These are phyloP conservation scores for Pseudonaja textilis DNA, from an alignment of 2,113 vertebrate species.

Conservation along the genomic window DNA sequence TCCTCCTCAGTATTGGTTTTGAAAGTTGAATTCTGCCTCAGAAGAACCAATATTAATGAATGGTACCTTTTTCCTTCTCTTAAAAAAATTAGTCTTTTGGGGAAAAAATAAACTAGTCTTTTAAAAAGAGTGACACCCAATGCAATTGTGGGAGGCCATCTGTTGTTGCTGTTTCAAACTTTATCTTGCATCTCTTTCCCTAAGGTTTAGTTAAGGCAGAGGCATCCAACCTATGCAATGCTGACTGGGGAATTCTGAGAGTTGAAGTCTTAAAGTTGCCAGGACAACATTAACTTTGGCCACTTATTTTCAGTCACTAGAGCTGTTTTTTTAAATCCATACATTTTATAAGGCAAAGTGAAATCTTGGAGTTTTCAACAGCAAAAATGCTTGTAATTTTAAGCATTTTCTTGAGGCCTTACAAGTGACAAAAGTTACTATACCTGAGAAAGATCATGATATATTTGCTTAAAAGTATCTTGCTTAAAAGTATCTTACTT, in stretches of 20 bases:
- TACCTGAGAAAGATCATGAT: neutral
- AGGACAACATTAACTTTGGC: neutral
- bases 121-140: neutral
- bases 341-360: neutral
- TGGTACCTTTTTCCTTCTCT: neutral
- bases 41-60: neutral
- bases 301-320: neutral
- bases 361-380: neutral
- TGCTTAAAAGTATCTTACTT: neutral
- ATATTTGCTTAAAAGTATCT: neutral
- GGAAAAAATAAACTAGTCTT: neutral
- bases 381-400: neutral
- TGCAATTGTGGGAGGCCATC: neutral
- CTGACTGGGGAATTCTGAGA: neutral
- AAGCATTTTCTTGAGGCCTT: neutral
- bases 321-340: neutral
- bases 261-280: neutral
- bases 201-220: neutral
- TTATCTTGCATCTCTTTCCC: neutral
- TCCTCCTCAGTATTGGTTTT: neutral
- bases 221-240: neutral
- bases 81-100: neutral
- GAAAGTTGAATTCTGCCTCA: neutral
- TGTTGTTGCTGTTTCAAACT: too few relatives aligned
- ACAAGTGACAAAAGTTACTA: neutral